phyloP scores from a whole-genome alignment of 2,888 invertebrate species.

The Caenorhabditis sinica region DNA sequence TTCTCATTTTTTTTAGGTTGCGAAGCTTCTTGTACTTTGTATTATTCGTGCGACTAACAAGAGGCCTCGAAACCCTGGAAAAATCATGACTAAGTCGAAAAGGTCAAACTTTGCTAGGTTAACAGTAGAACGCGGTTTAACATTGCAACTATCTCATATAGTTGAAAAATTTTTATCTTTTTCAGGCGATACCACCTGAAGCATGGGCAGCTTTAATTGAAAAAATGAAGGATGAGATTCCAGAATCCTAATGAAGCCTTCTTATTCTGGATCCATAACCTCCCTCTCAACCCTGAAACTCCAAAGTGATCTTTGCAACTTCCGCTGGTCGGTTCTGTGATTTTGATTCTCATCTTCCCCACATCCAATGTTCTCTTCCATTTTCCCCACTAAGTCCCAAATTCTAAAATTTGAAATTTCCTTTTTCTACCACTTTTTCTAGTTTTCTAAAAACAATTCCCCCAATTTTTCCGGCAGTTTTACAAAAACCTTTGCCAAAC shows the following conservation, averaged over 20 bases:
- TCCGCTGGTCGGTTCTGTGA: slow-evolving; percentile 52
- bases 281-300: neutral
- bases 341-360: slow-evolving; percentile 34
- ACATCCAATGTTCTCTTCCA: slow-evolving; percentile 11
- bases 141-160: no score
- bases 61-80: no score
- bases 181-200: slow-evolving; percentile 46
- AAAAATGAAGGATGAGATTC: slow-evolving; percentile 53
- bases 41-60: no score
- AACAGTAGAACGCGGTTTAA: no score
- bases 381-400: neutral
- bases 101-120: no score
- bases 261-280: neutral
- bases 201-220: slow-evolving; percentile 47
- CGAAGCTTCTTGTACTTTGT: no score
- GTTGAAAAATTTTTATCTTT: no score
- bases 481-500: slow-evolving; percentile 62
- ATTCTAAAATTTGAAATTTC: no score
- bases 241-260: slow-evolving; percentile 18
- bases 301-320: slow-evolving; percentile 15
- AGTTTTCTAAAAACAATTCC: slow-evolving; percentile 43
- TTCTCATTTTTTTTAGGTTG: no score
- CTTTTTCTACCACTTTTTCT: slow-evolving; percentile 31
- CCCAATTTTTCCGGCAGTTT: slow-evolving; percentile 61
- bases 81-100: no score